phyloP scores from a whole-genome alignment of 2,797 vertebrate species.

The Streptopelia turtur region DNA sequence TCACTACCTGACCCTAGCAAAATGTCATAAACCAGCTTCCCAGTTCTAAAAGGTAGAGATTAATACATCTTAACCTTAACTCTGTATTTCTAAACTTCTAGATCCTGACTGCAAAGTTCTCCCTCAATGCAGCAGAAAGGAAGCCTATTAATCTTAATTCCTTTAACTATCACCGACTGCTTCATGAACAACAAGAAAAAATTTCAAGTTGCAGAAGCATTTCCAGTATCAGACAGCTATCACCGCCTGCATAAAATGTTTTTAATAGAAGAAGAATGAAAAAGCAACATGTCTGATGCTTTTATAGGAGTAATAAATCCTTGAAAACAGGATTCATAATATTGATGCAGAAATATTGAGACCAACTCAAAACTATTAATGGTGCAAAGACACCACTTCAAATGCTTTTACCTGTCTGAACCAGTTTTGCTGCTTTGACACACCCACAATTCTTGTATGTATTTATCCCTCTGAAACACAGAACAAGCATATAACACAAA shows the following conservation, averaged over 20 bases:
- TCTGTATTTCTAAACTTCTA: not conserved
- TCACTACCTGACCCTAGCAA: not conserved
- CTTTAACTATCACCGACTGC: not conserved
- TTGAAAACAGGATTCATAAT: constrained; percentile 18
- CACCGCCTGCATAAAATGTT: not conserved
- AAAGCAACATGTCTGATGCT: not conserved
- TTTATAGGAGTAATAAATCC: constrained; percentile 24
- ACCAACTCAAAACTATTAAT: constrained; percentile 31
- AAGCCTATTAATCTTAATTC: not conserved
- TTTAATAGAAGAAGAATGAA: not conserved
- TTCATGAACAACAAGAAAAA: not conserved
- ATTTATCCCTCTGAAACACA: constrained; percentile 70
- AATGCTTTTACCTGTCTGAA: constrained; percentile 64
- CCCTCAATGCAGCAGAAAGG: not conserved
- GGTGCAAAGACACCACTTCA: constrained; percentile 53
- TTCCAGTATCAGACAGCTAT: not conserved
- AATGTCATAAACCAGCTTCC: not conserved
- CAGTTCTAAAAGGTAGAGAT: not conserved
- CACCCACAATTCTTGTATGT: constrained; percentile 74
- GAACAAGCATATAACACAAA: constrained; percentile 74
- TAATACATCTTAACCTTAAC: not conserved
- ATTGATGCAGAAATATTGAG: constrained; percentile 50
- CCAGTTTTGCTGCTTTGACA: constrained; percentile 72
- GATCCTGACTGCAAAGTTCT: not conserved
- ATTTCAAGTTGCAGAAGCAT: not conserved